Evolutionary conservation across 2,888 invertebrate species (phyloP).

Genomic region (Drosophila fungiperda): DNA sequence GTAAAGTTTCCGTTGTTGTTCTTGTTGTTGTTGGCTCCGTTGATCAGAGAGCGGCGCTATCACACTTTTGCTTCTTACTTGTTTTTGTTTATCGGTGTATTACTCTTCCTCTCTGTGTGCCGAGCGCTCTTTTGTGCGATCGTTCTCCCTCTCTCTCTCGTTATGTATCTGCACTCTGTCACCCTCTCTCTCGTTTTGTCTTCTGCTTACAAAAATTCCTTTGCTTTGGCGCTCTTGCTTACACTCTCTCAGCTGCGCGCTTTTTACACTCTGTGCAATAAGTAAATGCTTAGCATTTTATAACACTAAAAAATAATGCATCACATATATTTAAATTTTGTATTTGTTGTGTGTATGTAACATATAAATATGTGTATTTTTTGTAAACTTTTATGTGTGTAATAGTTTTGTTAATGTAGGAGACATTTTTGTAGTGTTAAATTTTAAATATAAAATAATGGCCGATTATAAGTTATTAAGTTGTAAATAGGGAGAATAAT

Average conservation of each 20-base stretch:
- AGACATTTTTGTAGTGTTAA: neutral
- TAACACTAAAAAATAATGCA: neutral
- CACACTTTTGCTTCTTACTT: slow-evolving; percentile 57
- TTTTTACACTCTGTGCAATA: slow-evolving; percentile 67
- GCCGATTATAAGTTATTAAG: neutral
- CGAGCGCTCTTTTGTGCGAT: slow-evolving; percentile 18
- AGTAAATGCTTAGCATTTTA: slow-evolving; percentile 11
- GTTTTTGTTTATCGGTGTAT: slow-evolving; percentile 43
- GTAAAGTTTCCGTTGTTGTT: slow-evolving; percentile 24
- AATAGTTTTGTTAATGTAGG: neutral
- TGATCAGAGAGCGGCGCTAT: slow-evolving; percentile 52
- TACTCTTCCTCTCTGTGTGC: slow-evolving; percentile 22
- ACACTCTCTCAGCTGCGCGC: slow-evolving; percentile 38
- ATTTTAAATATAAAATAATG: neutral
- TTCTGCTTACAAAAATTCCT: slow-evolving; percentile 38
- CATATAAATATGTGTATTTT: neutral
- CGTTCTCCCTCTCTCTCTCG: slow-evolving; percentile 8
- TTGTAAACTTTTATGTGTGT: neutral
- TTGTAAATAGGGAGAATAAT: neutral
- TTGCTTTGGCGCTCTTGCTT: slow-evolving; percentile 33
- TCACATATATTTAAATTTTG: neutral
- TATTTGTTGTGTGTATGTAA: neutral
- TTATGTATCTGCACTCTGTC: slow-evolving; percentile 23
- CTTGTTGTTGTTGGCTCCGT: slow-evolving; percentile 37
- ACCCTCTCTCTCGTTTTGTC: slow-evolving; percentile 9